These are phyloP conservation scores for Myotis brandtii DNA, from an alignment of 2,113 vertebrate species.

Conservation along the genomic window DNA sequence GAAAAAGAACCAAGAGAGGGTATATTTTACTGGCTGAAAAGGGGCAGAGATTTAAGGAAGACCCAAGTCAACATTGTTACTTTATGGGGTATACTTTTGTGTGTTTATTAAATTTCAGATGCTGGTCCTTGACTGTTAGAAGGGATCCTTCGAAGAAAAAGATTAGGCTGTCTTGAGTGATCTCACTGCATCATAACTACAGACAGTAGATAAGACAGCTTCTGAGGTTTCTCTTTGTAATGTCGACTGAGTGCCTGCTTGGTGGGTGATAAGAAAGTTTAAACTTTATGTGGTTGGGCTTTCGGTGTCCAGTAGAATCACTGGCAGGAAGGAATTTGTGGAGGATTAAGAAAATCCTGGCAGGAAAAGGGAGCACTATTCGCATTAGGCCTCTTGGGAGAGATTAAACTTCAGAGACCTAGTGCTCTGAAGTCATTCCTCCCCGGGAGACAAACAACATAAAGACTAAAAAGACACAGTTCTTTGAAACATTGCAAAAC, in stretches of 20 bases:
- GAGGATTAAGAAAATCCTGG: neutral
- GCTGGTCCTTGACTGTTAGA: neutral
- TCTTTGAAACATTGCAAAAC: slow-evolving; percentile 48
- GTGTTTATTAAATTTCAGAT: neutral
- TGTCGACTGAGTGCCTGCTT: neutral
- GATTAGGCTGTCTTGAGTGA: neutral
- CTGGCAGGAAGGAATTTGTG: neutral
- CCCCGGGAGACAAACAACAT: neutral
- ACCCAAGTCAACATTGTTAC: neutral
- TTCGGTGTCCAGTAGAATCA: neutral
- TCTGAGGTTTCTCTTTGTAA: neutral
- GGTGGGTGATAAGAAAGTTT: neutral
- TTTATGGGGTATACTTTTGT: neutral
- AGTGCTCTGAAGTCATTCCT: slow-evolving; percentile 8
- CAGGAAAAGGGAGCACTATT: neutral
- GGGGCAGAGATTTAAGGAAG: neutral
- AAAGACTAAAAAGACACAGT: neutral
- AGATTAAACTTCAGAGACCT: neutral
- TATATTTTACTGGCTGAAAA: neutral
- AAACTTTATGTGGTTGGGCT: neutral
- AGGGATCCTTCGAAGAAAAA: neutral
- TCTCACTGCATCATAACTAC: neutral
- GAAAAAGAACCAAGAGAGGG: neutral
- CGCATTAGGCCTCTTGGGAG: neutral
- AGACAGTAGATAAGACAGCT: neutral